phyloP scores from a whole-genome alignment of 2,888 invertebrate genomes.

The Lasioglossum oenotherae region DNA sequence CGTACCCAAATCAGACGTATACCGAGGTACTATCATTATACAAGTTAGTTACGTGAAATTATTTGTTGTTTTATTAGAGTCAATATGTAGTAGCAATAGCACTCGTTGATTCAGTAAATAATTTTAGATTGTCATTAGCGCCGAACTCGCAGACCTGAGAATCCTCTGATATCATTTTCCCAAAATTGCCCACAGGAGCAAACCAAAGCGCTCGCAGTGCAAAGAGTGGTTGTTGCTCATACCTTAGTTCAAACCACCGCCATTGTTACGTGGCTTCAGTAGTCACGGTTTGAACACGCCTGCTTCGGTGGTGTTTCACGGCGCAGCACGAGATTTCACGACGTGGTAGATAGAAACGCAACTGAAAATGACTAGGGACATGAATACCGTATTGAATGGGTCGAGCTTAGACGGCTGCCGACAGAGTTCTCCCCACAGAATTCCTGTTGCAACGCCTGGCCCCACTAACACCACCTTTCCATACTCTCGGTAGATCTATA shows the following conservation, averaged over 20 bases:
- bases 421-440: slow-evolving; percentile 12
- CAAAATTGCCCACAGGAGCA: neutral
- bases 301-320: neutral
- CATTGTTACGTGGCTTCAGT: neutral
- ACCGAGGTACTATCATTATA: too few species aligned
- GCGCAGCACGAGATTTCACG: neutral
- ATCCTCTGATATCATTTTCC: neutral
- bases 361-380: slow-evolving; percentile 6
- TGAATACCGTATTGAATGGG: slow-evolving; percentile 9
- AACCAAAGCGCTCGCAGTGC: neutral
- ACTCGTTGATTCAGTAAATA: too few species aligned
- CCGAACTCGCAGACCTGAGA: neutral
- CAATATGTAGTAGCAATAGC: too few species aligned
- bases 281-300: neutral
- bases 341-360: neutral
- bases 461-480: neutral
- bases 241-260: neutral
- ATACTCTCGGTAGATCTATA: slow-evolving; percentile 3
- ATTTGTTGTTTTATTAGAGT: too few species aligned
- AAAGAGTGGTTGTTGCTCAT: neutral
- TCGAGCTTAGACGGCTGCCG: slow-evolving; percentile 11
- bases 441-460: slow-evolving; percentile 5
- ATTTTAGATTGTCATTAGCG: too few species aligned
- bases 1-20: too few species aligned
- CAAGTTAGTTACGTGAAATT: too few species aligned